phyloP scores from a whole-genome alignment of 2,113 vertebrate species.

The Scortum barcoo region DNA sequence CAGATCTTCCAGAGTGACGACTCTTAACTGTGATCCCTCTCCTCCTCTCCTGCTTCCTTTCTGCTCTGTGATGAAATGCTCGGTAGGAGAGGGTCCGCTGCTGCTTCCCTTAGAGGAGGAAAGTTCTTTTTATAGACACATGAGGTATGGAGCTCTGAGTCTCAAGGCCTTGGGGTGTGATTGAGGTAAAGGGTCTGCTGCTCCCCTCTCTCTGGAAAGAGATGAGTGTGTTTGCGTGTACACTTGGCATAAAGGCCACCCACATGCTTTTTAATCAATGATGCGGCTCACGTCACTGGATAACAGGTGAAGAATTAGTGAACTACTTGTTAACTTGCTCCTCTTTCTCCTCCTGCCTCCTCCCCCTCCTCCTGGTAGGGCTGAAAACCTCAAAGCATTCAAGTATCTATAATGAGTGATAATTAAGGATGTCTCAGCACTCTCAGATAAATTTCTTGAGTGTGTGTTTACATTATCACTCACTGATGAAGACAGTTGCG shows the following conservation, averaged over 20 bases:
- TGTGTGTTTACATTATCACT: background rate
- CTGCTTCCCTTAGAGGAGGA: constrained; percentile 51
- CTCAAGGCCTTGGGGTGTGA: constrained; percentile 73
- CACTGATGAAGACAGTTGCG: background rate
- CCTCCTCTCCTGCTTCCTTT: constrained; percentile 39
- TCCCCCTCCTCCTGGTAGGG: background rate
- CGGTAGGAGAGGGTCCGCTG: constrained; percentile 51
- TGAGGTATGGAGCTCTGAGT: constrained; percentile 35
- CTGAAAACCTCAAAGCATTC: background rate
- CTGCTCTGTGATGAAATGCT: constrained; percentile 47
- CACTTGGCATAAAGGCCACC: constrained; percentile 37
- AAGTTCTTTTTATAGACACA: constrained; percentile 76
- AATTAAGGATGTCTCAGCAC: background rate
- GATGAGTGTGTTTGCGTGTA: constrained; percentile 30
- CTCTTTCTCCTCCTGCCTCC: background rate
- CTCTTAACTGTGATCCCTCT: constrained; percentile 45
- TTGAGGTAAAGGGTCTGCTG: constrained; percentile 65
- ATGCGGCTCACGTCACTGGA: constrained; percentile 32
- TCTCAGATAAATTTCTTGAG: background rate
- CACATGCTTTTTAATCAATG: constrained; percentile 59
- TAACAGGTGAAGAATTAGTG: constrained; percentile 47
- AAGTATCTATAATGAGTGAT: background rate
- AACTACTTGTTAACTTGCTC: constrained; percentile 16
- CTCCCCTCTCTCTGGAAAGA: constrained; percentile 42
- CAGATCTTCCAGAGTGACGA: constrained; percentile 50